Evolutionary conservation across 2,888 invertebrate species (phyloP), one percentile per base, ranked within the genome.

Genomic region (Callosobruchus maculatus): DNA sequence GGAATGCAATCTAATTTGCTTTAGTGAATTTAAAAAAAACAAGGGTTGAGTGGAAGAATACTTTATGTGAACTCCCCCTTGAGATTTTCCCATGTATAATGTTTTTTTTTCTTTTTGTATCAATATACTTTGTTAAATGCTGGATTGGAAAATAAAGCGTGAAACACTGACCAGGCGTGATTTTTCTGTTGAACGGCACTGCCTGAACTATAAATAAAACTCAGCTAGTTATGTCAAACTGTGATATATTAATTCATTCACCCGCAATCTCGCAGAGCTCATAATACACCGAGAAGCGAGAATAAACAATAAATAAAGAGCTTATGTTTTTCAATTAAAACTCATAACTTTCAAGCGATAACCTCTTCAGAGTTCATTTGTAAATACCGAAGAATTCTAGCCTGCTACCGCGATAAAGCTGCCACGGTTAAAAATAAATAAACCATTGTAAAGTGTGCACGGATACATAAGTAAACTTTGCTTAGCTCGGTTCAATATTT

Each of bases 401-500:
- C 49, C 49, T 49, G 49, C 49, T 49, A 49, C 49, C 18, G 49
- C 49, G 49, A 49, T 49, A 49, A 49, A 49, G 49, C 49, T 49
- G 5, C 49, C 13, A 49, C 49, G 79, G 49, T 80, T 79, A 79
- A 81, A 79, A 80, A 80, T 78, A 80, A 81, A 78, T 80, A 79
- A 79, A 79, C 71, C 77, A 49, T 13, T 0, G 49, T 49, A 13
- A 49, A 49, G 49, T 49, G 49, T 49, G 49, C 49, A 49, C 49
- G 13, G 49, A 49, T 49, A 49, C 13, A 76, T 78, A 77, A 79
- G 82, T 81, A 82, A 83, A 84, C 82, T 83, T 82, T 82, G 82
- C 78, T 80, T 77, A 80, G 77, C 81, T 77, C 81, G 78, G 78
- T 84, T 83, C 84, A 84, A 84, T 84, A 84, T 84, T 84, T 83